Percentiles rank a stretch among this genome's conserved stretches.
Evolutionary conservation across 1,140 invertebrate genomes (phyloP).

Genomic region (Lasaia peninsularis): DNA sequence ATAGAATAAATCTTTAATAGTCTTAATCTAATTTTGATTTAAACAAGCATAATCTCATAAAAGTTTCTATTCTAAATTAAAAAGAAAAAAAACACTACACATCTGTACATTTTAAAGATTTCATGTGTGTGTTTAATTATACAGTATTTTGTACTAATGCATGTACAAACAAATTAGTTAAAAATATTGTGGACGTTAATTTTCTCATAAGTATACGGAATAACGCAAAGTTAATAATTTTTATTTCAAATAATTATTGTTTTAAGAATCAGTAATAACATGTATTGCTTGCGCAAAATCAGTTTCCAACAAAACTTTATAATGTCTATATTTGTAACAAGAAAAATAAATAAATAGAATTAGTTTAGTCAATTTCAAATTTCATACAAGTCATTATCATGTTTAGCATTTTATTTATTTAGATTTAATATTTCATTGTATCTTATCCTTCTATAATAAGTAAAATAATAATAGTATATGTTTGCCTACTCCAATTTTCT

Average conservation of each 20-base stretch:
- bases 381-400: not conserved
- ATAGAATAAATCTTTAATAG: constrained; percentile 14
- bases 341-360: constrained; percentile 15
- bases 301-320: constrained; percentile 17
- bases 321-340: constrained; percentile 20
- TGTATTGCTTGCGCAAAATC: constrained; percentile 4
- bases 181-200: constrained; percentile 15
- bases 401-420: constrained; percentile 14
- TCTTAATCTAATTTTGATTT: constrained; percentile 15
- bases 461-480: constrained; percentile 19
- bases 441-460: constrained; percentile 17
- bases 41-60: constrained; percentile 12
- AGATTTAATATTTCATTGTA: constrained; percentile 13
- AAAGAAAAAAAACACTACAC: no score
- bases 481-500: constrained; percentile 18
- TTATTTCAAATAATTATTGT: constrained; percentile 17
- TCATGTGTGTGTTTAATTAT: constrained; percentile 12
- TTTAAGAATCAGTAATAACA: constrained; percentile 10
- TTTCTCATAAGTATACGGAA: constrained; percentile 10
- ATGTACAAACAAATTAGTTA: constrained; percentile 14
- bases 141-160: constrained; percentile 17
- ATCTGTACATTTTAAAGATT: constrained; percentile 13
- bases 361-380: constrained; percentile 14
- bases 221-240: constrained; percentile 17
- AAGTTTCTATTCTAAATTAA: constrained; percentile 1